phyloP scores from a whole-genome alignment of 2,888 invertebrate species.

The Patella ulyssiponensis region DNA sequence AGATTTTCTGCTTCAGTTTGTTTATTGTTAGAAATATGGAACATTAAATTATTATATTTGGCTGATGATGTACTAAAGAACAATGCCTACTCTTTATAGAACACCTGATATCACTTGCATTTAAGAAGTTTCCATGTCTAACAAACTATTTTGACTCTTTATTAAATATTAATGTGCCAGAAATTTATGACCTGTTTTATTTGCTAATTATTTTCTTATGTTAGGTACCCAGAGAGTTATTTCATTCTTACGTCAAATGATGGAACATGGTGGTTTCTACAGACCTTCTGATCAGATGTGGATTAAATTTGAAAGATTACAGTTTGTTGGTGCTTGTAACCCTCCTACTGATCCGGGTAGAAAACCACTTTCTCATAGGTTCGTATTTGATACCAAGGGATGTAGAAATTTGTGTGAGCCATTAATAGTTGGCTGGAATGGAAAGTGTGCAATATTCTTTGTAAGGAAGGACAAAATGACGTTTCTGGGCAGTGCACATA shows the following conservation, averaged over 20 bases:
- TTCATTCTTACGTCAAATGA: constrained; percentile 96
- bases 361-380: constrained; percentile 92
- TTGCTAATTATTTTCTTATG: constrained; percentile 16
- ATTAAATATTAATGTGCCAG: not conserved
- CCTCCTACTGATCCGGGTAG: constrained; percentile 99
- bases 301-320: constrained; percentile 97
- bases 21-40: too few species aligned
- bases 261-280: constrained; percentile 86
- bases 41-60: too few species aligned
- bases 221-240: constrained; percentile 91
- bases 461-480: not conserved
- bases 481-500: not conserved
- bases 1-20: not conserved
- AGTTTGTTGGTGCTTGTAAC: constrained; percentile 99
- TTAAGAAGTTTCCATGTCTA: too few species aligned
- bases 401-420: too few species aligned
- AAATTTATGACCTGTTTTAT: not conserved
- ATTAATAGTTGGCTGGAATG: too few species aligned
- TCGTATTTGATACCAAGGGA: not conserved
- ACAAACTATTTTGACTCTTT: too few species aligned
- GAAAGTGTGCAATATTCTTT: too few species aligned
- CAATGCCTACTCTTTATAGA: too few species aligned
- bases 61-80: too few species aligned
- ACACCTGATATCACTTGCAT: too few species aligned
- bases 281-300: constrained; percentile 87